Evolutionary conservation across 2,797 vertebrate genomes (phyloP).

Genomic region (Micrastur ruficollis): DNA sequence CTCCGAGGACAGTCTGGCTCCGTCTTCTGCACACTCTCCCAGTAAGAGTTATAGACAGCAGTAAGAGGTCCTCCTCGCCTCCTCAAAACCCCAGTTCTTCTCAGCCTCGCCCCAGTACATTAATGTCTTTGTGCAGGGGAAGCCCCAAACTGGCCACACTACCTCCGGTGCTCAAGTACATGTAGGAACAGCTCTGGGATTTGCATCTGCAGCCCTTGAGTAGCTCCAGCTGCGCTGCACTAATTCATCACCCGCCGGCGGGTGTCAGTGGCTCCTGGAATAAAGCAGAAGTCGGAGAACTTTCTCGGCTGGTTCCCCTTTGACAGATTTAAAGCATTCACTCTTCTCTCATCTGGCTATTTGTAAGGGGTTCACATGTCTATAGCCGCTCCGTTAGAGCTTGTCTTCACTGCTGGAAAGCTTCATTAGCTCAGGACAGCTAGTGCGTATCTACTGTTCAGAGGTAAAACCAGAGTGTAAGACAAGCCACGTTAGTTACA

Average conservation of each 20-base stretch:
- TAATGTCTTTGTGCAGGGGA: background rate
- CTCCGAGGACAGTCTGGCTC: background rate
- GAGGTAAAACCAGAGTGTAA: background rate
- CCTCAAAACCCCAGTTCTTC: background rate
- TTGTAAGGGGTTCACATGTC: background rate
- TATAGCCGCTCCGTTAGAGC: background rate
- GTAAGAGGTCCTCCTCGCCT: background rate
- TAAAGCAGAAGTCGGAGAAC: constrained; percentile 1
- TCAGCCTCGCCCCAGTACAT: background rate
- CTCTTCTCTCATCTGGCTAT: constrained; percentile 18
- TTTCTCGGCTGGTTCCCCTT: background rate
- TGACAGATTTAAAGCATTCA: constrained; percentile 7
- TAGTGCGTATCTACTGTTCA: constrained; percentile 8
- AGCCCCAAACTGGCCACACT: background rate
- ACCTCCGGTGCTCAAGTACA: background rate
- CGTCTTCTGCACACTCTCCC: background rate
- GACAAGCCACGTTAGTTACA: background rate
- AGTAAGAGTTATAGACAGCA: background rate
- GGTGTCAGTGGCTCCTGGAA: constrained; percentile 9
- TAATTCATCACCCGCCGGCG: background rate
- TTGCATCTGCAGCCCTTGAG: background rate
- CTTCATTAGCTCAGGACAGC: constrained; percentile 28
- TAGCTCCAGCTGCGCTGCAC: constrained; percentile 4
- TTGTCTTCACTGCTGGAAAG: constrained; percentile 51
- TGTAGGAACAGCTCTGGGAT: background rate